Evolutionary conservation across 2,113 vertebrate genomes (phyloP).

Genomic region (Lampris incognitus): DNA sequence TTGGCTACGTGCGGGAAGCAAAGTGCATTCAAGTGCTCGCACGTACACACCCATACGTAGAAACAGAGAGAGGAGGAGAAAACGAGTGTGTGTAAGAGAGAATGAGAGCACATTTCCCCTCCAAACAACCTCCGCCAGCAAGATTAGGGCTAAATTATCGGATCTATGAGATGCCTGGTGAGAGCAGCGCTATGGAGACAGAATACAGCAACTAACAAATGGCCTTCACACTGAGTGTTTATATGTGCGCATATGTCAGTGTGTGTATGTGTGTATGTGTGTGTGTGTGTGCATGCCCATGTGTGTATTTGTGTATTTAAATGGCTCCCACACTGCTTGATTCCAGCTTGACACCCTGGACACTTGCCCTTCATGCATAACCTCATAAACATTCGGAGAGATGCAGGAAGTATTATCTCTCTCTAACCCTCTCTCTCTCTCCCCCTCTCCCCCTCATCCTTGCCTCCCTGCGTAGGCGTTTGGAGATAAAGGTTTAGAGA

Average conservation of each 20-base stretch:
- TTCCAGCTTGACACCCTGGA: slow-evolving; percentile 2
- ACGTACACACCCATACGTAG: slow-evolving; percentile 16
- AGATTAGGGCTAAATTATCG: slow-evolving; percentile 72
- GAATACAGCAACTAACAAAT: slow-evolving; percentile 57
- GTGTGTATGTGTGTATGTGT: slow-evolving; percentile 20
- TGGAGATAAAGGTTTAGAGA: slow-evolving; percentile 30
- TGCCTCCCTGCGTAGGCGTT: neutral
- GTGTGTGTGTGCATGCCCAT: neutral
- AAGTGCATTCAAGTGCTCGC: slow-evolving; percentile 3
- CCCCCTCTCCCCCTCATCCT: slow-evolving; percentile 27
- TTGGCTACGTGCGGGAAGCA: neutral
- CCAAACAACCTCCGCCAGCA: slow-evolving; percentile 64
- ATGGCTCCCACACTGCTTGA: slow-evolving; percentile 11
- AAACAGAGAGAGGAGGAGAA: neutral
- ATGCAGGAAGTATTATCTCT: slow-evolving; percentile 7
- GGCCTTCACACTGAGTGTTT: slow-evolving; percentile 48
- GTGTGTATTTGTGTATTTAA: slow-evolving; percentile 22
- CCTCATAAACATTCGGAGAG: slow-evolving; percentile 14
- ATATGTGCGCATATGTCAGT: slow-evolving; percentile 29
- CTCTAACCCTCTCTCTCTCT: slow-evolving; percentile 27
- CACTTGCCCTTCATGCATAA: slow-evolving; percentile 24
- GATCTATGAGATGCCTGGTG: slow-evolving; percentile 55
- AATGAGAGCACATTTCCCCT: slow-evolving; percentile 36
- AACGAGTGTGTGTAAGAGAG: neutral
- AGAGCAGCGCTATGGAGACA: slow-evolving; percentile 61